phyloP scores from a whole-genome alignment of 1,140 invertebrate species.

The Rhynchophorus ferrugineus region DNA sequence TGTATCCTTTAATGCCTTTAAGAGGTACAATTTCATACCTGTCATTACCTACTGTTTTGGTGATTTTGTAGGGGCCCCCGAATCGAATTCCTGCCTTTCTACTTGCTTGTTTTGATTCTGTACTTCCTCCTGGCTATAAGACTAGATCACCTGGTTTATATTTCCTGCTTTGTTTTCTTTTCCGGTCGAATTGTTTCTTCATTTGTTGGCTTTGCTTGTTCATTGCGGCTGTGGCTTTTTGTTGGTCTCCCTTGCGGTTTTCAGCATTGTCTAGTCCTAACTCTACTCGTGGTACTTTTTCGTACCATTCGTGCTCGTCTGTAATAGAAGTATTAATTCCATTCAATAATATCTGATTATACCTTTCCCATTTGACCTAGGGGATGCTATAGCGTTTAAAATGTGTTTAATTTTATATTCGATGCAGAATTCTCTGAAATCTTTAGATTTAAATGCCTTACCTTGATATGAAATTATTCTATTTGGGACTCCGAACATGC shows the following conservation, averaged over 20 bases:
- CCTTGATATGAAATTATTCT: not conserved
- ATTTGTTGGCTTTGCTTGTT: no score
- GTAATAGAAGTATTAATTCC: slow-evolving; percentile 1
- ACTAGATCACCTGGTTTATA: slow-evolving; percentile 20
- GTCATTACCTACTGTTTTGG: slow-evolving; percentile 31
- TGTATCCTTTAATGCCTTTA: slow-evolving; percentile 14
- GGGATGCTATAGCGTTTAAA: slow-evolving; percentile 7
- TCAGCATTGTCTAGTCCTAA: slow-evolving; percentile 3
- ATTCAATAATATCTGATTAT: not conserved
- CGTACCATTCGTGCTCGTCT: slow-evolving; percentile 4
- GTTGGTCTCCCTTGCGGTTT: no score
- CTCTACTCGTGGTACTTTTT: not conserved
- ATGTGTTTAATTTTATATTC: slow-evolving; percentile 2
- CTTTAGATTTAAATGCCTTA: not conserved
- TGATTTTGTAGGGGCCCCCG: slow-evolving; percentile 29
- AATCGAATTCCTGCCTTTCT: slow-evolving; percentile 5
- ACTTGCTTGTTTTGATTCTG: slow-evolving; percentile 1
- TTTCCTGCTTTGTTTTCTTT: slow-evolving; percentile 13
- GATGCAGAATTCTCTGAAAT: slow-evolving; percentile 7
- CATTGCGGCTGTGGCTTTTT: no score
- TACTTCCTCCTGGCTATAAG: slow-evolving; percentile 6
- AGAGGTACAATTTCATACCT: slow-evolving; percentile 30
- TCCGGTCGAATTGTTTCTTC: slow-evolving; percentile 15
- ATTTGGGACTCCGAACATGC: slow-evolving; percentile 2
- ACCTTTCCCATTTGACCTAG: slow-evolving; percentile 5